phyloP scores from a whole-genome alignment of 2,888 invertebrate species.

The Tipula confusa region DNA sequence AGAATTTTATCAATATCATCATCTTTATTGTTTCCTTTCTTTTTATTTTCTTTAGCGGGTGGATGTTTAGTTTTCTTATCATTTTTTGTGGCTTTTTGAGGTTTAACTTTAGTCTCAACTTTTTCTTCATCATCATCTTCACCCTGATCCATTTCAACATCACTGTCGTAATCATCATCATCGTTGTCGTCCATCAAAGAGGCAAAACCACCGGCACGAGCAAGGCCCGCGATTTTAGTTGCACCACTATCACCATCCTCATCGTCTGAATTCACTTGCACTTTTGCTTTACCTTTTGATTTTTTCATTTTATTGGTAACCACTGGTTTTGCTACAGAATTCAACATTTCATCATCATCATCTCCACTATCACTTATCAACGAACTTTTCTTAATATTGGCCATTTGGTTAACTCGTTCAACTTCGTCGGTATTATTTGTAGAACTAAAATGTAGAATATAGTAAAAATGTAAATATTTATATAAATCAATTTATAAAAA shows the following conservation, averaged over 20 bases:
- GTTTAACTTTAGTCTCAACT: constrained; percentile 49
- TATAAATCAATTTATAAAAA: background rate
- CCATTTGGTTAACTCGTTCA: constrained; percentile 43
- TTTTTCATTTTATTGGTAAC: constrained; percentile 58
- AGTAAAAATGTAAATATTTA: background rate
- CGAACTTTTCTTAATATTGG: constrained; percentile 47
- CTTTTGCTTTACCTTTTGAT: constrained; percentile 55
- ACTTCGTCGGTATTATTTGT: constrained; percentile 42
- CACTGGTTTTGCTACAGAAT: constrained; percentile 49
- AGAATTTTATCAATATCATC: constrained; percentile 77
- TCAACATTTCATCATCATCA: constrained; percentile 51
- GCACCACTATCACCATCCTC: constrained; percentile 44
- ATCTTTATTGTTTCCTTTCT: constrained; percentile 72
- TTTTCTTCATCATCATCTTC: constrained; percentile 44
- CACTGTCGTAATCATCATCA: constrained; percentile 54
- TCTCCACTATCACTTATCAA: constrained; percentile 53
- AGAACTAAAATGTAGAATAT: background rate
- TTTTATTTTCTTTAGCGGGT: constrained; percentile 67
- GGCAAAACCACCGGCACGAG: constrained; percentile 59
- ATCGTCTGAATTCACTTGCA: constrained; percentile 44
- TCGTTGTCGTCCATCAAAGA: constrained; percentile 62
- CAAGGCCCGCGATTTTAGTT: background rate
- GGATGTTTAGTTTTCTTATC: constrained; percentile 55
- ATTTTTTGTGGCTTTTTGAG: constrained; percentile 46
- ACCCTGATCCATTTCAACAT: constrained; percentile 34